These are phyloP conservation scores for Eilema caniola DNA, from an alignment of 2,888 invertebrate genomes.

Conservation along the genomic window DNA sequence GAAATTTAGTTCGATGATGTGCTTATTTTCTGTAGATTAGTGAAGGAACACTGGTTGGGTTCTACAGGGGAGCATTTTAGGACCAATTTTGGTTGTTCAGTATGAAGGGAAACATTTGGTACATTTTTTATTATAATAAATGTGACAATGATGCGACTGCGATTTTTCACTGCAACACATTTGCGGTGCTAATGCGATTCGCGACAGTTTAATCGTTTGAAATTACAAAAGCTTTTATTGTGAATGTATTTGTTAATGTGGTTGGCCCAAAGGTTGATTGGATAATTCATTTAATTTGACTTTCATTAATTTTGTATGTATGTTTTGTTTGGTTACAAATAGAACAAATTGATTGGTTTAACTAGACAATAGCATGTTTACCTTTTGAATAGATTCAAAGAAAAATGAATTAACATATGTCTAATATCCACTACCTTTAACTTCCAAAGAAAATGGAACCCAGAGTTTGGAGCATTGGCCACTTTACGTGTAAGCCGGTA, in stretches of 20 bases:
- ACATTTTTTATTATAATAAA: constrained; percentile 46
- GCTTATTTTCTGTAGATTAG: constrained; percentile 17
- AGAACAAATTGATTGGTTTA: constrained; percentile 10
- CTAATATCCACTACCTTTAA: background rate
- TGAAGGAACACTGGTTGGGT: constrained; percentile 27
- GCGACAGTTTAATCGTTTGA: constrained; percentile 65
- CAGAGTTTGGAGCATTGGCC: background rate
- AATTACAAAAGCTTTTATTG: constrained; percentile 54
- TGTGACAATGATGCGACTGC: constrained; percentile 65
- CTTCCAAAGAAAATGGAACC: background rate
- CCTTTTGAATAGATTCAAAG: background rate
- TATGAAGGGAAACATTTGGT: constrained; percentile 36
- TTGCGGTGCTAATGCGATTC: constrained; percentile 69
- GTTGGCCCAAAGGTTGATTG: constrained; percentile 48
- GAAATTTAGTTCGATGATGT: constrained; percentile 36
- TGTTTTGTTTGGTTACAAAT: constrained; percentile 27
- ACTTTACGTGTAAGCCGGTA: background rate
- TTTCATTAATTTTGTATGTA: constrained; percentile 33
- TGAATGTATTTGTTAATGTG: constrained; percentile 53
- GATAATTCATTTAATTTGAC: constrained; percentile 50
- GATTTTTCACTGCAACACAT: constrained; percentile 68
- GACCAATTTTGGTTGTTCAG: constrained; percentile 34
- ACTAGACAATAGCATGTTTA: background rate
- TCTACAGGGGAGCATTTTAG: constrained; percentile 28
- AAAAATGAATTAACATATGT: background rate